Conservation (phyloP, 2,888 invertebrate species). For the Drosophila planitibia region DNA sequence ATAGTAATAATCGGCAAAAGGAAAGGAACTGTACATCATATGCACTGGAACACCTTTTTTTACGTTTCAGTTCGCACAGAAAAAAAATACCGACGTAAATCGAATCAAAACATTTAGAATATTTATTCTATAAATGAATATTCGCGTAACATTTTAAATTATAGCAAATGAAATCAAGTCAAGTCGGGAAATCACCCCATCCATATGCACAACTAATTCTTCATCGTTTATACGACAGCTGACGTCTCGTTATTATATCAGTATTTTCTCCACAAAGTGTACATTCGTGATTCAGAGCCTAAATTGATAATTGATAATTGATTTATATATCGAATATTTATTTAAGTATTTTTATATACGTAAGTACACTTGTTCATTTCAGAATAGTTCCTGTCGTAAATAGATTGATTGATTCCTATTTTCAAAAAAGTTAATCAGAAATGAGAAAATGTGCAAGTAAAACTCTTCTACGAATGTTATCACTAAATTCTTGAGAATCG, state of each 20-base stretch:
- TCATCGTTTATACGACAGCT: neutral
- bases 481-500: neutral
- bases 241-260: constrained; percentile 19
- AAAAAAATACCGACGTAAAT: neutral
- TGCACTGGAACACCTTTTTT: neutral
- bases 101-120: neutral
- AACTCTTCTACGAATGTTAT: neutral
- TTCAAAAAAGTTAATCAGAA: neutral
- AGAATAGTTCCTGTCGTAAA: neutral
- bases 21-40: neutral
- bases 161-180: neutral
- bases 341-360: neutral
- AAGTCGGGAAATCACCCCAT: no score
- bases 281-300: constrained; percentile 8
- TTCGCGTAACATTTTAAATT: neutral
- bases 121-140: neutral
- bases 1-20: neutral
- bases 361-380: neutral
- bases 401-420: neutral
- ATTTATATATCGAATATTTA: constrained; percentile 10
- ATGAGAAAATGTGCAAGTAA: neutral
- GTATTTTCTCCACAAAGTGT: neutral
- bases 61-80: neutral
- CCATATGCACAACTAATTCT: neutral
- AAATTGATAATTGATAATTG: constrained; percentile 13